Evolutionary conservation across 2,888 invertebrate species (phyloP), one percentile per base, ranked within the genome.

Genomic region (Ennomos fuscantarius): DNA sequence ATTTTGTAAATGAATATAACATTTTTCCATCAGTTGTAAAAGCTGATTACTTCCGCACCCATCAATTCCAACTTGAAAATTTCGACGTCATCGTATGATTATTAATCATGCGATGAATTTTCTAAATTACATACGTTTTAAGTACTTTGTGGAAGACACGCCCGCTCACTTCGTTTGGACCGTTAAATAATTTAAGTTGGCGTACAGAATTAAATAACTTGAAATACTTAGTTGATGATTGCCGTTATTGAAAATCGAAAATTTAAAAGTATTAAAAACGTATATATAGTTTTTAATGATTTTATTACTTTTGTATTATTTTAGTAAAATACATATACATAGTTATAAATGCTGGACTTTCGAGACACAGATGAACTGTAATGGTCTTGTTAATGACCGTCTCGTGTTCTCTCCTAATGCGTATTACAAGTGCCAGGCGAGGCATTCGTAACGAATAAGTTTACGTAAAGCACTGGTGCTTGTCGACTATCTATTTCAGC

Each of bases 401-500:
- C 69, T 73, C 70, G 74, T 70, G 71, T 73, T 69, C 64, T 64
- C 63, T 63, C 55, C 72, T 72, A 71, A 74, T 74, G 69, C 64
- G 66, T 69, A 58, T 72, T 70, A 68, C 66, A 58, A 65, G 65
- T 63, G 59, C 59, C 57, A 63, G 49, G 60, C 62, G 43, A 62
- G 36, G 65, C 68, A 67, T 73, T 73, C 68, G 70, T 70, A 74
- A 73, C 70, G 72, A 76, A 76, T 78, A 78, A 73, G 71, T 77
- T 76, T 76, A 73, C 76, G 72, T 74, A 69, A 74, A 74, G 66
- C 68, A 68, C 63, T 69, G 54, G 65, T 43, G 66, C 72, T 76
- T 76, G 76, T 74, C 78, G 74, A 70, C 71, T 68, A 78, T 83
- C 78, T 79, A 79, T 80, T 76, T 76, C 55, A 62, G 68, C 71